Evolutionary conservation across 2,113 vertebrate genomes (phyloP).

Genomic region (Dolichallabes microphthalmus): DNA sequence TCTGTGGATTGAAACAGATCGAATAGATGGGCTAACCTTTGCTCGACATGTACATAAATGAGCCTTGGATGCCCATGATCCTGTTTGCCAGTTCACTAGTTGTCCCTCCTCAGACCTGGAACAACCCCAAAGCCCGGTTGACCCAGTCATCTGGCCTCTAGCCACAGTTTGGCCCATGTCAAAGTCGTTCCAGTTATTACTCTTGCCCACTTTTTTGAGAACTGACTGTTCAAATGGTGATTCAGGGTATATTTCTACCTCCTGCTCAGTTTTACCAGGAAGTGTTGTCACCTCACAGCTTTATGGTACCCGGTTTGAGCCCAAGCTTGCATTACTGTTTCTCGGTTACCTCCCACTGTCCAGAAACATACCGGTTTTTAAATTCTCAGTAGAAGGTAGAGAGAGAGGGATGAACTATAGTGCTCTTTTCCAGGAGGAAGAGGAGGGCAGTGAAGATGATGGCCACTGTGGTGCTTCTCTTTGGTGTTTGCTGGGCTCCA

Average conservation of each 20-base stretch:
- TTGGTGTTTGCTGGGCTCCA: conserved; percentile 55
- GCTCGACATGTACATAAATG: too few relatives aligned
- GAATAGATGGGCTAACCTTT: too few relatives aligned
- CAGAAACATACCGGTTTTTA: not conserved
- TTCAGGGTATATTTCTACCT: not conserved
- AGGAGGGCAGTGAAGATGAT: conserved; percentile 57
- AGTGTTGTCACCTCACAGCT: not conserved
- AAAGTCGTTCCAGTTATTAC: too few relatives aligned
- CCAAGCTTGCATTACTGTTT: not conserved
- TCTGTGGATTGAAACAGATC: too few relatives aligned
- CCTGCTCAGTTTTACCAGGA: not conserved
- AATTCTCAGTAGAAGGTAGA: not conserved
- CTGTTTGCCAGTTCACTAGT: too few relatives aligned
- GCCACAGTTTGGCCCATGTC: too few relatives aligned
- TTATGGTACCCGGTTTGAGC: not conserved
- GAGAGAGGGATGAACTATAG: not conserved
- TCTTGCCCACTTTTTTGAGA: too few relatives aligned
- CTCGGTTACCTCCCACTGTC: not conserved
- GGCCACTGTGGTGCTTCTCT: conserved; percentile 57
- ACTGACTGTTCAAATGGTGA: not conserved
- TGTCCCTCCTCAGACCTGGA: too few relatives aligned
- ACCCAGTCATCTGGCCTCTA: not conserved
- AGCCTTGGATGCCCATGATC: too few relatives aligned
- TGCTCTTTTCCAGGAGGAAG: conserved; percentile 50
- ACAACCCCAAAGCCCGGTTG: not conserved